Conservation (phyloP, 1,140 invertebrate species). For the Chionoecetes opilio region DNA sequence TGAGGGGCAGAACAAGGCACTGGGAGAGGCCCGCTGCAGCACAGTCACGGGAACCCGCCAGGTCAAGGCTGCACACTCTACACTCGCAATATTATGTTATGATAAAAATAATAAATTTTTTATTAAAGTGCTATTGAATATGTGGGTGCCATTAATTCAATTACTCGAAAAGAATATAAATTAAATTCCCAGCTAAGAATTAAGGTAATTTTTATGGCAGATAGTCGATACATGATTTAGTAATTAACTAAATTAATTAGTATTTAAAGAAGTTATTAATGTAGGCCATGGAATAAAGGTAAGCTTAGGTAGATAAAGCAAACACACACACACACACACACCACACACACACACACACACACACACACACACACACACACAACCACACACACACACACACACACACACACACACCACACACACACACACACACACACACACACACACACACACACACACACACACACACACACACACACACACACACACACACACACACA, state of each 20-base stretch:
- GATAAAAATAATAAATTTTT: slow-evolving; percentile 1
- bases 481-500: too few species aligned
- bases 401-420: slow-evolving; percentile 33
- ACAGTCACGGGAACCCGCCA: background rate
- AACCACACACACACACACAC: slow-evolving; percentile 53
- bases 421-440: too few species aligned
- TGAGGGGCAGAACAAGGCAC: background rate
- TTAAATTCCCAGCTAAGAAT: background rate
- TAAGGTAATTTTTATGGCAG: slow-evolving; percentile 7
- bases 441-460: too few species aligned
- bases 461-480: too few species aligned
- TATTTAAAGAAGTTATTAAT: too few species aligned
- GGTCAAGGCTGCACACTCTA: background rate
- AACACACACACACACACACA: too few species aligned
- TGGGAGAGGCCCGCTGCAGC: background rate
- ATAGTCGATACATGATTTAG: background rate
- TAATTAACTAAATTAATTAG: slow-evolving; percentile 22
- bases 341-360: too few species aligned
- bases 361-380: too few species aligned
- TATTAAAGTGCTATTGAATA: background rate
- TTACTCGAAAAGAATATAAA: background rate
- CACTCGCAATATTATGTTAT: background rate
- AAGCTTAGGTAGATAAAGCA: too few species aligned
- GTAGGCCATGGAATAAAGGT: too few species aligned
- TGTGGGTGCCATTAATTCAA: background rate